phyloP scores from a whole-genome alignment of 2,797 vertebrate species.

The Sparidentex hasta region DNA sequence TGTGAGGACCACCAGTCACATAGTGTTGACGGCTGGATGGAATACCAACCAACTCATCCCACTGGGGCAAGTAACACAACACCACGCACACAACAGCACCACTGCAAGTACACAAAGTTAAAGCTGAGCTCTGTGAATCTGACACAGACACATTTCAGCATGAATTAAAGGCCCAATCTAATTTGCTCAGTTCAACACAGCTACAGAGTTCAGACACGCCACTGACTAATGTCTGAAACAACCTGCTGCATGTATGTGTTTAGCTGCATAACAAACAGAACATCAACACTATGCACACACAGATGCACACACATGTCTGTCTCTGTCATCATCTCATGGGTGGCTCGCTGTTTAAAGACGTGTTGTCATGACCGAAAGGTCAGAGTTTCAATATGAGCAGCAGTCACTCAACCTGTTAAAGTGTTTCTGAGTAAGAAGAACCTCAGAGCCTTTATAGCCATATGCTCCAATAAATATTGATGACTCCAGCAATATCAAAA shows the following conservation, averaged over 20 bases:
- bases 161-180: slow-evolving; percentile 21
- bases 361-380: slow-evolving; percentile 57
- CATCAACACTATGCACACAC: slow-evolving; percentile 8
- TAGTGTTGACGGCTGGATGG: slow-evolving; percentile 40
- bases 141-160: slow-evolving; percentile 17
- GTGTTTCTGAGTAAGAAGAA: slow-evolving; percentile 5
- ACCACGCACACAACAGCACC: slow-evolving; percentile 27
- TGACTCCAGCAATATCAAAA: neutral
- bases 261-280: slow-evolving; percentile 6
- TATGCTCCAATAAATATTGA: neutral
- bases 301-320: slow-evolving; percentile 12
- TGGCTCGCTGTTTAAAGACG: slow-evolving; percentile 62
- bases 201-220: slow-evolving; percentile 5
- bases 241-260: slow-evolving; percentile 39
- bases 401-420: slow-evolving; percentile 33
- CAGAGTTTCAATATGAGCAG: slow-evolving; percentile 41
- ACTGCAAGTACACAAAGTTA: slow-evolving; percentile 9
- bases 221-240: slow-evolving; percentile 58
- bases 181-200: neutral
- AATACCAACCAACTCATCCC: slow-evolving; percentile 58
- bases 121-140: slow-evolving; percentile 23
- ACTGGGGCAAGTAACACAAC: slow-evolving; percentile 49
- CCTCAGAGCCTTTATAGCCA: too few species aligned
- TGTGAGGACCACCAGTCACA: slow-evolving; percentile 42
- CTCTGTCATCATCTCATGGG: slow-evolving; percentile 61